Base-by-base conservation (phyloP, 2,113 vertebrate species). In the Odocoileus virginianus region DNA sequence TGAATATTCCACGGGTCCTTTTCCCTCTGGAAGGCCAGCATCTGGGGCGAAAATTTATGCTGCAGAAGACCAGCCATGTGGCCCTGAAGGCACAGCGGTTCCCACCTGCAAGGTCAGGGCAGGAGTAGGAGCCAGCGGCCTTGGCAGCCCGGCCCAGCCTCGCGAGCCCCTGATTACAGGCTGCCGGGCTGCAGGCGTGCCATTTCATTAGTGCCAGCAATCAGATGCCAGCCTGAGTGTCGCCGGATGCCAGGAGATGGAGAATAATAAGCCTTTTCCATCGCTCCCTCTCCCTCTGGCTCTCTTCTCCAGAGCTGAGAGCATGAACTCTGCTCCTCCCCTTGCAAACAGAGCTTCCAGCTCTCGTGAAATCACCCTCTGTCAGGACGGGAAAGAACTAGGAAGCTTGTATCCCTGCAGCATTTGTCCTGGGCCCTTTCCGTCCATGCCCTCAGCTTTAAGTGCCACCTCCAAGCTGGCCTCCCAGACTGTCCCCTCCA, bases 151-250 rank as follows among this genome's bases (percentile, higher is more conserved):
- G 3, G 23, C 14, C 17, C 27, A 47, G 43, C 79, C 58, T 54
- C 7, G 4, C 0, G 14, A 85, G 54, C 27, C 50, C 60, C 36
- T 78, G 92, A 95, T 91, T 89, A 78, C 10, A 82, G 94, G 95
- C 76, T 96, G 55, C 28, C 1, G 0, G 57, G 95, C 55, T 0
- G 0, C 30, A 6, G 82, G 8, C 0, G 0, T 21, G 67, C 33
- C 85, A 47, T 78, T 67, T 94, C 86, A 91, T 97, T 89, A 96
- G 87, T 40, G 36, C 79, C 15, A 8, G 58, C 85, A n/a, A 33
- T 95, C 96, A 78, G 87, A 85, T 19, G 79, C 87, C 50, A 58
- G 40, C 47, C 67, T 9, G 50, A 74, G 81, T 19, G 91, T 94
- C 0, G 27, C 43, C 54, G 13, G 36, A 10, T 52, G 61, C 74